Conservation (phyloP, 2,113 vertebrate species). For the Vidua macroura region DNA sequence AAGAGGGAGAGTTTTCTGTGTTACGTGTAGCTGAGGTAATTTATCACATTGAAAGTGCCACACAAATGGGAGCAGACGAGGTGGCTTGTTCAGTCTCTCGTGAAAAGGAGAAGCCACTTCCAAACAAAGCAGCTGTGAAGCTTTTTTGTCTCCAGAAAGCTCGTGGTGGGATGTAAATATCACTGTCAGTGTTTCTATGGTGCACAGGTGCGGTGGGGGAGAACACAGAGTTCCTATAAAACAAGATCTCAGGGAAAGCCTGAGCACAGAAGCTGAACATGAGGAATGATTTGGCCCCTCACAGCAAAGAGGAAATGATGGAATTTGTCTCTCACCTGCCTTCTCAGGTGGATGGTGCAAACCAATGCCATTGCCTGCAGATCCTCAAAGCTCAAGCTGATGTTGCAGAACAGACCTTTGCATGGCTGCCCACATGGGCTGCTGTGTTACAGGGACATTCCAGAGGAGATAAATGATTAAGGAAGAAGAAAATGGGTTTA, state of each 20-base stretch:
- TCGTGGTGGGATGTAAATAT: neutral
- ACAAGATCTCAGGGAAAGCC: neutral
- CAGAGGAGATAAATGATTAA: neutral
- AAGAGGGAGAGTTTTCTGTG: neutral
- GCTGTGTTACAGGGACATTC: neutral
- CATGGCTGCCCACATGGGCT: neutral
- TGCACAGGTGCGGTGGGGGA: accelerated
- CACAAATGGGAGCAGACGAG: neutral
- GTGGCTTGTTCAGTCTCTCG: neutral
- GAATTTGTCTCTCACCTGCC: neutral
- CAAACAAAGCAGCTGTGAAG: neutral
- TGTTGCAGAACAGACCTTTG: neutral
- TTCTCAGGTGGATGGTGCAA: neutral
- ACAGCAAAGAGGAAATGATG: neutral
- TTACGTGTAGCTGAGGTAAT: neutral
- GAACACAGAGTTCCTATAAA: neutral
- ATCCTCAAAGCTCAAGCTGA: neutral
- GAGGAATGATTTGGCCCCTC: neutral
- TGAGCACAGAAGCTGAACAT: neutral
- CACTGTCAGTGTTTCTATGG: neutral
- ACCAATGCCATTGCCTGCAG: neutral
- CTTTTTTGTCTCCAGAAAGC: neutral
- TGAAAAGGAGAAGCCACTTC: neutral
- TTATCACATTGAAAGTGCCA: neutral
- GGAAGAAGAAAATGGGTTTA: neutral